phyloP scores from a whole-genome alignment of 2,797 vertebrate genomes.

The Gallinago nigripennis region DNA sequence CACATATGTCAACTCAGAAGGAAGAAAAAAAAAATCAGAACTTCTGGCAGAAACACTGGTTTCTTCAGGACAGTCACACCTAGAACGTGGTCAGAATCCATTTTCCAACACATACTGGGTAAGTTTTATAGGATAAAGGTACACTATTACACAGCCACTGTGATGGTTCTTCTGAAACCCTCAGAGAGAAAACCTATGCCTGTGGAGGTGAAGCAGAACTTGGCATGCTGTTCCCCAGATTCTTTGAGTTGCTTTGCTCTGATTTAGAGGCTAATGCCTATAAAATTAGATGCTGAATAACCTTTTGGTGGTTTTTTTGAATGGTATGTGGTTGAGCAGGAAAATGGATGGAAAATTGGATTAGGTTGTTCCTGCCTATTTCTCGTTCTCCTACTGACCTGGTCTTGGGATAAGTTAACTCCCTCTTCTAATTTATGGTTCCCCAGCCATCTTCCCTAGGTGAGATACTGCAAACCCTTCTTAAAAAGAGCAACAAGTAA shows the following conservation, averaged over 20 bases:
- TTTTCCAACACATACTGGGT: not conserved
- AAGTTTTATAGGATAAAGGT: not conserved
- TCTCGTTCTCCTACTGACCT: slow-evolving; percentile 12
- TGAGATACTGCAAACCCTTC: not conserved
- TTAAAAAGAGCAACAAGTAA: not conserved
- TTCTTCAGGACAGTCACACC: not conserved
- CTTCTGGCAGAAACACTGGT: not conserved
- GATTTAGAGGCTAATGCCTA: slow-evolving; percentile 43
- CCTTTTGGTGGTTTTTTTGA: slow-evolving; percentile 18
- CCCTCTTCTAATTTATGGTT: not conserved
- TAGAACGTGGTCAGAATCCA: not conserved
- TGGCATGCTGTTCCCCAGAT: not conserved
- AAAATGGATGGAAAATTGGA: slow-evolving; percentile 40
- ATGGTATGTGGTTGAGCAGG: not conserved
- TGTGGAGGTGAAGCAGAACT: slow-evolving; percentile 32
- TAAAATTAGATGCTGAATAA: slow-evolving; percentile 1
- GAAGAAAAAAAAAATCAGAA: not conserved
- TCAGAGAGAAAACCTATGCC: slow-evolving; percentile 8
- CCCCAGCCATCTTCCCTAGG: not conserved
- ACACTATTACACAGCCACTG: not conserved
- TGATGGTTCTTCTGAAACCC: not conserved
- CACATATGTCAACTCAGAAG: not conserved
- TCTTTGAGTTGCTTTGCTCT: slow-evolving; percentile 13
- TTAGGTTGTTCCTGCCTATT: not conserved
- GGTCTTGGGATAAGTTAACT: slow-evolving; percentile 6